A percentile compares a stretch with the other conserved stretches of the same genome.
Evolutionary conservation across 2,113 vertebrate species (phyloP).

Genomic region (Blennius ocellaris): DNA sequence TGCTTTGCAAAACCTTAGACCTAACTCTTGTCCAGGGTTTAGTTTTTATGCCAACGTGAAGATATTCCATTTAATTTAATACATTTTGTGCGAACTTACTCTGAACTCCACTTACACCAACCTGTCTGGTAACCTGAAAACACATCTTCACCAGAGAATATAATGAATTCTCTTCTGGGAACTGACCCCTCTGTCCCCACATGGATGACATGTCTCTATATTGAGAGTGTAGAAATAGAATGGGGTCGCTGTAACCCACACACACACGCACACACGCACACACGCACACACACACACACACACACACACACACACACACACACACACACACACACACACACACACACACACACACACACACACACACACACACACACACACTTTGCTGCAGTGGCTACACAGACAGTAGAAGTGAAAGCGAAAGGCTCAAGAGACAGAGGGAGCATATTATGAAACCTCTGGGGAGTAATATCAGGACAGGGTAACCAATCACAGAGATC

Average conservation of each 20-base stretch:
- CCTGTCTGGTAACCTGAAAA: too few relatives aligned
- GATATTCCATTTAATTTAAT: too few relatives aligned
- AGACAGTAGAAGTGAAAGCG: slow-evolving; percentile 32
- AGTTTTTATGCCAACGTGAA: too few relatives aligned
- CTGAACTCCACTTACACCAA: too few relatives aligned
- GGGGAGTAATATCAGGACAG: slow-evolving; percentile 59
- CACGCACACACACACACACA: slow-evolving; percentile 12
- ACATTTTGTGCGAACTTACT: too few relatives aligned
- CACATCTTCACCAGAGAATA: too few relatives aligned
- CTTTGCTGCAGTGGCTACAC: slow-evolving; percentile 18
- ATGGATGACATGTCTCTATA: too few relatives aligned
- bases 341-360: slow-evolving; percentile 20
- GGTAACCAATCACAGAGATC: slow-evolving; percentile 58
- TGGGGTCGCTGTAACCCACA: slow-evolving; percentile 16
- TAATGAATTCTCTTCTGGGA: too few relatives aligned
- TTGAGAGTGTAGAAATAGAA: too few relatives aligned
- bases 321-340: slow-evolving; percentile 7
- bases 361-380: slow-evolving; percentile 15
- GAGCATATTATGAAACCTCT: slow-evolving; percentile 57
- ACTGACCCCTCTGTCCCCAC: too few relatives aligned
- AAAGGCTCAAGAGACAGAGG: slow-evolving; percentile 34
- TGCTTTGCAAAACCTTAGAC: too few relatives aligned
- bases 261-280: slow-evolving; percentile 15
- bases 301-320: slow-evolving; percentile 4
- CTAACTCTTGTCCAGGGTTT: too few relatives aligned